Evolutionary conservation across 2,888 invertebrate species (phyloP).

Genomic region (Drosophila rellima): DNA sequence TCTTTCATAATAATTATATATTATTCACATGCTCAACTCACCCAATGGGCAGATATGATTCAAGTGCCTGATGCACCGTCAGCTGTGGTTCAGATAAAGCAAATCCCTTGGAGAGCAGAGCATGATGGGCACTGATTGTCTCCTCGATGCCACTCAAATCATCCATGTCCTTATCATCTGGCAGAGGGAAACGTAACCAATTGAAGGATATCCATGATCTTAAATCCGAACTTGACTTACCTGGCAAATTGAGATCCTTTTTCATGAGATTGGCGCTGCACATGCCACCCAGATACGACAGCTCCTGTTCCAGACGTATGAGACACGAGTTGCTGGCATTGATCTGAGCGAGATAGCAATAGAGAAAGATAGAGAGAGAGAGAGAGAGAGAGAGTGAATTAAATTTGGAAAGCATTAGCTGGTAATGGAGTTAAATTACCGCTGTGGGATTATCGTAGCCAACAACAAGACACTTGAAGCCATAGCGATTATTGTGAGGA

Average conservation of each 20-base stretch:
- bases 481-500: constrained; percentile 92
- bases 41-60: constrained; percentile 94
- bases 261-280: constrained; percentile 96
- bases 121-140: constrained; percentile 86
- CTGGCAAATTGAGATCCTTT: constrained; percentile 90
- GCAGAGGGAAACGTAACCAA: background rate
- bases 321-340: constrained; percentile 85
- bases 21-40: constrained; percentile 85
- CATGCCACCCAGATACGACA: constrained; percentile 95
- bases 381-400: background rate
- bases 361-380: constrained; percentile 4
- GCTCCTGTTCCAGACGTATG: constrained; percentile 93
- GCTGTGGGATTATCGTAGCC: constrained; percentile 92
- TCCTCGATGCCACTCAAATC: constrained; percentile 91
- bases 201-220: background rate
- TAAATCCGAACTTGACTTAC: constrained; percentile 50
- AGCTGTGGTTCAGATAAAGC: constrained; percentile 94
- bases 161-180: constrained; percentile 89
- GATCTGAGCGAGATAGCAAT: constrained; percentile 66
- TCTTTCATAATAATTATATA: background rate
- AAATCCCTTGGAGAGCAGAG: constrained; percentile 94
- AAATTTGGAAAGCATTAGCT: too few species aligned
- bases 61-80: constrained; percentile 95
- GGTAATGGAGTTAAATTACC: constrained; percentile 59
- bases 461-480: constrained; percentile 92